phyloP scores from a whole-genome alignment of 2,888 invertebrate genomes.

The Pemphredon lugubris region DNA sequence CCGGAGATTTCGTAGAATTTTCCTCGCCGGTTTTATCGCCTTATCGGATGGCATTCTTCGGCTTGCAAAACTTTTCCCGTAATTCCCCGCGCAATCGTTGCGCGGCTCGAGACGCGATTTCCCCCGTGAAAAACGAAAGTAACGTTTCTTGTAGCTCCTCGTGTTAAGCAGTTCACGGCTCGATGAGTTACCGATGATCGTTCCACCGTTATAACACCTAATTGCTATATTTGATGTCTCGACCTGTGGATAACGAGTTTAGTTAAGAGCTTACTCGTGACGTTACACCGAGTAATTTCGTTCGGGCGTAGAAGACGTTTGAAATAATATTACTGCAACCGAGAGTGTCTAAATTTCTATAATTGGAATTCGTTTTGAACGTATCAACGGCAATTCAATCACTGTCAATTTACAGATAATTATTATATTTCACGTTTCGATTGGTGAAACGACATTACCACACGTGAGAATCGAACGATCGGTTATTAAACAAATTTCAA shows the following conservation, averaged over 20 bases:
- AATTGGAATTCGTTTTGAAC: too few species aligned
- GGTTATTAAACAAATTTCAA: too few species aligned
- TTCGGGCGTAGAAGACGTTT: too few species aligned
- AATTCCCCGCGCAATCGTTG: slow-evolving; percentile 33
- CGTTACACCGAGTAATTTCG: neutral
- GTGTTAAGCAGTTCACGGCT: slow-evolving; percentile 52
- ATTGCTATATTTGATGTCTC: slow-evolving; percentile 32
- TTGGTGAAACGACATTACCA: too few species aligned
- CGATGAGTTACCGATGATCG: slow-evolving; percentile 49
- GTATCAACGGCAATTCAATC: too few species aligned
- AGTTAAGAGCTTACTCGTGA: slow-evolving; percentile 2
- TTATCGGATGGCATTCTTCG: slow-evolving; percentile 30
- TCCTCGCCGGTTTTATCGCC: slow-evolving; percentile 2
- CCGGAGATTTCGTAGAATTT: slow-evolving; percentile 10
- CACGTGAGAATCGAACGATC: too few species aligned
- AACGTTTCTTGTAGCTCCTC: slow-evolving; percentile 51
- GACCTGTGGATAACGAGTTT: slow-evolving; percentile 43
- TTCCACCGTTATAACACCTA: slow-evolving; percentile 29
- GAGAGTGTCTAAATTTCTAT: too few species aligned
- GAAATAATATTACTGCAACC: too few species aligned
- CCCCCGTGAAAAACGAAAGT: slow-evolving; percentile 69
- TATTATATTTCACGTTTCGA: too few species aligned
- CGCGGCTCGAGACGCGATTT: slow-evolving; percentile 55
- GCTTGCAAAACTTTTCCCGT: slow-evolving; percentile 56
- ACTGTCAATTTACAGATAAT: too few species aligned